Evolutionary conservation across 2,113 vertebrate species (phyloP), one percentile per base, ranked within the genome.

Genomic region (Theristicus caerulescens): DNA sequence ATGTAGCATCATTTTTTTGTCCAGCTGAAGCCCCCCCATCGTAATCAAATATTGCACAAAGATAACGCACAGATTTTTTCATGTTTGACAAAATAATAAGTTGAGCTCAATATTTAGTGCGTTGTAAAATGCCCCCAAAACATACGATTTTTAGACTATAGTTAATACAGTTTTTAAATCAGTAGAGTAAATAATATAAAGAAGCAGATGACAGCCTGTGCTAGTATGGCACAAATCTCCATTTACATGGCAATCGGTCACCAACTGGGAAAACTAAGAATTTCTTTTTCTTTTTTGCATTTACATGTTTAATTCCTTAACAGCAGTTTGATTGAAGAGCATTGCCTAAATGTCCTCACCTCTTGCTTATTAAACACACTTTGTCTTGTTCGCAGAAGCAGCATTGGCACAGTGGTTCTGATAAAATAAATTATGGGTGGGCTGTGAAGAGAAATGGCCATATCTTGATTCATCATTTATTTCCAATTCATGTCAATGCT

Each of bases 301-400:
- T 94, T 93, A 89, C 90, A 94, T 95, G 87, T 96, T 98, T 90
- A 97, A 96, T 85, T 86, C 88, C 93, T 95, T 93, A 94, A 21
- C 90, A 86, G 95, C 55, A 11, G 21, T 92, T 58, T 97, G 97
- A 98, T 86, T 97, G 96, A 98, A 91, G 94, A 97, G 89, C 52
- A 7, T 31, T 59, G 82, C 90, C 96, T 86, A 82, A 91, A 96
- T 82, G 93, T 96, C 90, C 69, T 94, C 93, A 94, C 91, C 94
- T 89, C 96, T 77, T 84, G 92, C 92, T 96, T 95, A 95, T 96
- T 96, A 96, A 95, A 90, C 94, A 88, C 64, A 58, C 82, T 96
- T 94, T 81, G 93, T 81, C 74, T 88, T 25, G 32, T 79, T 22
- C 18, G 14, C 24, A 7, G 85, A 82, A 65, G 83, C 11, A 47